A percentile compares a stretch with the other conserved stretches of the same genome.
Conservation (phyloP, 2,797 vertebrate species). For the Labeo calbasu region DNA sequence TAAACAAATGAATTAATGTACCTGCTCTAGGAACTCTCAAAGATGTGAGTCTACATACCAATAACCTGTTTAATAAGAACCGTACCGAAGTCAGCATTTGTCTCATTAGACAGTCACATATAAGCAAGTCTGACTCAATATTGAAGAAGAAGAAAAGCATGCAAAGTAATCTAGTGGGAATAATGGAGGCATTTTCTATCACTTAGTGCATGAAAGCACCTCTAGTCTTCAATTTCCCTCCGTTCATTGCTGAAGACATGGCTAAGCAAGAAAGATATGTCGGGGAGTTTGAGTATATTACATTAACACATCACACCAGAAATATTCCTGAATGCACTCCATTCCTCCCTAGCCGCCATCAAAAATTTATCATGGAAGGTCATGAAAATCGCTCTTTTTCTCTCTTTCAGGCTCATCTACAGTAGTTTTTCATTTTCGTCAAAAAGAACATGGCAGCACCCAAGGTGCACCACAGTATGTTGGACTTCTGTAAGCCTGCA, state of each 20-base stretch:
- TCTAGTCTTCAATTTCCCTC: slow-evolving; percentile 44
- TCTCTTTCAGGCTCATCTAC: slow-evolving; percentile 4
- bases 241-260: slow-evolving; percentile 49
- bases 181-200: slow-evolving; percentile 22
- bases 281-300: slow-evolving; percentile 30
- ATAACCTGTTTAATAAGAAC: slow-evolving; percentile 19
- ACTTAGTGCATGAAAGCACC: slow-evolving; percentile 37
- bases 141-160: slow-evolving; percentile 21
- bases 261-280: slow-evolving; percentile 29
- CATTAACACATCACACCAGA: slow-evolving; percentile 34
- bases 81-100: slow-evolving; percentile 1
- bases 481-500: slow-evolving; percentile 20
- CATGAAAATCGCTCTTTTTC: slow-evolving; percentile 34
- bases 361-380: slow-evolving; percentile 47
- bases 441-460: slow-evolving; percentile 34
- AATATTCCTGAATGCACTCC: slow-evolving; percentile 30
- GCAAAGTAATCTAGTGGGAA: slow-evolving; percentile 17
- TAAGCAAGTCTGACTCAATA: slow-evolving; percentile 26
- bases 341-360: slow-evolving; percentile 36
- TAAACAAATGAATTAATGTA: not conserved
- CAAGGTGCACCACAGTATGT: slow-evolving; percentile 14
- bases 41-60: not conserved
- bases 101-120: not conserved
- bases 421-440: slow-evolving; percentile 29
- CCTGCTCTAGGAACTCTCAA: not conserved